Evolutionary conservation across 2,797 vertebrate species (phyloP).

Genomic region (Lacerta viridis): DNA sequence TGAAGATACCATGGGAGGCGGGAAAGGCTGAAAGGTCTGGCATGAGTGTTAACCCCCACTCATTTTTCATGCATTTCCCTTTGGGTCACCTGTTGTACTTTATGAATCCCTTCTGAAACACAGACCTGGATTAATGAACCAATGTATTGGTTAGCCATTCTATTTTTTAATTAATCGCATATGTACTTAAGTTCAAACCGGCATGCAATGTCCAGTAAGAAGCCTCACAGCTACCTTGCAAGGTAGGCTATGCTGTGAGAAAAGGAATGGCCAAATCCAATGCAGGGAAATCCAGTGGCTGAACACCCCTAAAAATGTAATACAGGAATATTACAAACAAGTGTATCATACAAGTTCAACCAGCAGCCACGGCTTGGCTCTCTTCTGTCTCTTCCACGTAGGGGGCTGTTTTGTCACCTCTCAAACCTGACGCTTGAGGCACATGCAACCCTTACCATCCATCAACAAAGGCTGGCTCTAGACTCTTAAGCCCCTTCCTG

Average conservation of each 20-base stretch:
- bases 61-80: not conserved
- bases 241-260: not conserved
- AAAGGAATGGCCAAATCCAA: not conserved
- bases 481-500: not conserved
- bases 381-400: no score
- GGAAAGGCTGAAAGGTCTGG: not conserved
- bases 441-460: no score
- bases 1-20: not conserved
- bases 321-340: no score
- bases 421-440: no score
- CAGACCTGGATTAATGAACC: not conserved
- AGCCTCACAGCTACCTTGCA: not conserved
- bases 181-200: not conserved
- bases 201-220: not conserved
- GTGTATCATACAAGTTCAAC: not conserved
- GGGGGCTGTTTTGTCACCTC: no score
- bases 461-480: not conserved
- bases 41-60: not conserved
- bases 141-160: not conserved
- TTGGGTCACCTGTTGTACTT: not conserved
- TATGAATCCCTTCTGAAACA: not conserved
- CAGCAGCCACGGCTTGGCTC: not conserved
- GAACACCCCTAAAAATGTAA: not conserved
- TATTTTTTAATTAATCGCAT: not conserved
- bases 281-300: not conserved